phyloP scores from a whole-genome alignment of 2,113 vertebrate species.

The Phylloscopus trochiloides region DNA sequence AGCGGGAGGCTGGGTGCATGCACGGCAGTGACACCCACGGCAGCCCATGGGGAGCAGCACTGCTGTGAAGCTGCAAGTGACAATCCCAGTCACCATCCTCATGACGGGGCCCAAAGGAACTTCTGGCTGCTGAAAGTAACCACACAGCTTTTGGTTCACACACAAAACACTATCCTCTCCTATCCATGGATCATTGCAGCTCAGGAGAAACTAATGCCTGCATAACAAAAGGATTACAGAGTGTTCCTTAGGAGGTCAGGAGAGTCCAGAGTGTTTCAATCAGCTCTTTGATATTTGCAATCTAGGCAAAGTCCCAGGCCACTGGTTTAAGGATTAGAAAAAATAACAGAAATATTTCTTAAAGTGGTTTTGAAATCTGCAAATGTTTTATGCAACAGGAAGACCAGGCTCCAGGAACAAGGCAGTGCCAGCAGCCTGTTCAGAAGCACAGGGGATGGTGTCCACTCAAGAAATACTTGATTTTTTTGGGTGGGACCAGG shows the following conservation, averaged over 20 bases:
- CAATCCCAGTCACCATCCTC: not conserved
- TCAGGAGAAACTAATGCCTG: not conserved
- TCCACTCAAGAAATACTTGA: not conserved
- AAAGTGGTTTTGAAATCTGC: not conserved
- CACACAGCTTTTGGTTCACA: not conserved
- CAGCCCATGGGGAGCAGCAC: not conserved
- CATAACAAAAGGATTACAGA: not conserved
- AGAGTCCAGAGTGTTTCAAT: not conserved
- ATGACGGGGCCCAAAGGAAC: not conserved
- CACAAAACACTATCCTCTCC: not conserved
- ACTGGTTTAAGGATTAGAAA: not conserved
- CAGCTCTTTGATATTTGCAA: not conserved
- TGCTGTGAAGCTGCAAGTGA: not conserved
- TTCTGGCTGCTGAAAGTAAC: not conserved
- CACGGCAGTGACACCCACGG: not conserved
- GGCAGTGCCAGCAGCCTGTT: not conserved
- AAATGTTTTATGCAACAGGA: not conserved
- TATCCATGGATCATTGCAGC: not conserved
- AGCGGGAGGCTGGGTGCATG: rapidly evolving
- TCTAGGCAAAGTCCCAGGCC: not conserved
- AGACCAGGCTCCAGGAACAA: not conserved
- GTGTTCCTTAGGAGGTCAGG: not conserved
- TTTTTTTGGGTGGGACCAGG: not conserved
- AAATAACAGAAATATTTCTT: not conserved
- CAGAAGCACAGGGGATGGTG: not conserved